These are phyloP conservation scores for Aspidapion aeneum DNA, from an alignment of 2,888 invertebrate species.

Conservation along the genomic window DNA sequence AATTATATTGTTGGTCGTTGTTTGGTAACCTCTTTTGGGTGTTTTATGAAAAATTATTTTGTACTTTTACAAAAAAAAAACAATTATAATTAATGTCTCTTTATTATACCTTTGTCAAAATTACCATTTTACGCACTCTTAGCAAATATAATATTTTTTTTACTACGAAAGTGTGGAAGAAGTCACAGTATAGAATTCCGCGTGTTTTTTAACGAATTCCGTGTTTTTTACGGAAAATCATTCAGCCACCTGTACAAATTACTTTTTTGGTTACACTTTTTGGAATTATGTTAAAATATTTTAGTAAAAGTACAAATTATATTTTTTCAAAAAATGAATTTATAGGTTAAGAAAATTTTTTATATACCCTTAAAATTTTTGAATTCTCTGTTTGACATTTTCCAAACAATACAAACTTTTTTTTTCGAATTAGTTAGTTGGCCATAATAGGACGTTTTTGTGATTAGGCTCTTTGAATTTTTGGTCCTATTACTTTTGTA, in stretches of 20 bases:
- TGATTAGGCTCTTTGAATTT: constrained; percentile 25
- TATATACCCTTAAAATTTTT: not conserved
- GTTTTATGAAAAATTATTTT: not conserved
- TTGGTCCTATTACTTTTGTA: constrained; percentile 46
- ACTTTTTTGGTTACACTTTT: too few relatives aligned
- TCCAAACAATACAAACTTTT: not conserved
- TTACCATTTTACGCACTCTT: too few relatives aligned
- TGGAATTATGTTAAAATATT: too few relatives aligned
- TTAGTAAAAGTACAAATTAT: not conserved
- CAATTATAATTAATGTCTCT: too few relatives aligned
- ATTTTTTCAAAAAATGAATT: not conserved
- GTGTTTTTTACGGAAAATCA: too few relatives aligned
- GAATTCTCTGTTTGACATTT: not conserved
- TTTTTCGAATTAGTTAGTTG: constrained; percentile 31
- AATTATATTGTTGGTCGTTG: not conserved
- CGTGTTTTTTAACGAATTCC: too few relatives aligned
- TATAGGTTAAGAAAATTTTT: not conserved
- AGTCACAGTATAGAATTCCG: too few relatives aligned
- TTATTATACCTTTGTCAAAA: too few relatives aligned
- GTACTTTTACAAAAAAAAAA: not conserved
- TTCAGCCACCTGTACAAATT: too few relatives aligned
- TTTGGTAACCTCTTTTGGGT: not conserved
- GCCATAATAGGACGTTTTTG: constrained; percentile 43
- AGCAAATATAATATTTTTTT: too few relatives aligned
- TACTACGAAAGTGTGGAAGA: too few relatives aligned